A percentile compares a stretch with the other conserved stretches of the same genome.
These are phyloP conservation scores for Crotalus horridus DNA, from an alignment of 2,113 vertebrate genomes.

Conservation along the genomic window DNA sequence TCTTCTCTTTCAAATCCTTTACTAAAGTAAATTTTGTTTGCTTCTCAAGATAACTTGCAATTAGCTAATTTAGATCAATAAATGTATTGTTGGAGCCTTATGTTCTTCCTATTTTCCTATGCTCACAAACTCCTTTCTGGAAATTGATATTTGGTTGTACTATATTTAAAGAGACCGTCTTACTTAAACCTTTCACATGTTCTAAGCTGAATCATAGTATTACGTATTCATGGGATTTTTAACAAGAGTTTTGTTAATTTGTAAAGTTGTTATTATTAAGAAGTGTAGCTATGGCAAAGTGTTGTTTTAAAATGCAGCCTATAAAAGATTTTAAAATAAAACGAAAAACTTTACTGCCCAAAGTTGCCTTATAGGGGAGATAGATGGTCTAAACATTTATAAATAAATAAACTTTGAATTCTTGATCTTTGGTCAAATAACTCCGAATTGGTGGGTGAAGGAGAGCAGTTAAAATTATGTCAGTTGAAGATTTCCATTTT, in stretches of 20 bases:
- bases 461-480: not conserved
- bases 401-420: not conserved
- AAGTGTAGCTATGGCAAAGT: too few relatives aligned
- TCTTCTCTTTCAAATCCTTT: not conserved
- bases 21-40: not conserved
- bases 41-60: not conserved
- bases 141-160: not conserved
- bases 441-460: not conserved
- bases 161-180: not conserved
- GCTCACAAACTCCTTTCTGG: too few relatives aligned
- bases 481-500: not conserved
- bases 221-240: too few relatives aligned
- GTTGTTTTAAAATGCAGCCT: not conserved
- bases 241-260: too few relatives aligned
- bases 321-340: not conserved
- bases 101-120: too few relatives aligned
- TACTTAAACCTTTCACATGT: not conserved
- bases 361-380: too few relatives aligned
- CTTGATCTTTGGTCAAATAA: not conserved
- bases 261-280: too few relatives aligned
- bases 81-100: not conserved
- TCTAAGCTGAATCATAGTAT: too few relatives aligned
- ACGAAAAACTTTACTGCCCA: too few relatives aligned
- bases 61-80: not conserved
- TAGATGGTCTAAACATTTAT: too few relatives aligned